These are phyloP conservation scores for Psettodes erumei DNA, from an alignment of 2,113 vertebrate genomes.

Conservation along the genomic window DNA sequence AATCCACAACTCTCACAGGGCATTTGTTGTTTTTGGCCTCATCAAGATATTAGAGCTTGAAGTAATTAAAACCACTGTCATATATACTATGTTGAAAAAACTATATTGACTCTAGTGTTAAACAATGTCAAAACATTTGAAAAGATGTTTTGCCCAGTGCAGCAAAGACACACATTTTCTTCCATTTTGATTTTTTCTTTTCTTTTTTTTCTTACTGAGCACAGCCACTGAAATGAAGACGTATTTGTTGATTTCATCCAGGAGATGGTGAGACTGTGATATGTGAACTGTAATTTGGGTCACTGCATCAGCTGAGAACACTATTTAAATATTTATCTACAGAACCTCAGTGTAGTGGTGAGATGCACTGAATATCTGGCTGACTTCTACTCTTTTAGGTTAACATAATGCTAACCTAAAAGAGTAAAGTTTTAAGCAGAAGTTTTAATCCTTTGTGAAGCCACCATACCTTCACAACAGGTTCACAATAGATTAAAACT, in stretches of 20 bases:
- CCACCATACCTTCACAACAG: no score
- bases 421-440: no score
- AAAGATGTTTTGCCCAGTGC: not conserved
- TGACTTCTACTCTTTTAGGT: not conserved
- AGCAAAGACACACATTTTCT: not conserved
- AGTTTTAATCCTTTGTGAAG: no score
- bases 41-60: slow-evolving; percentile 13
- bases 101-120: not conserved
- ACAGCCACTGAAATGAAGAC: not conserved
- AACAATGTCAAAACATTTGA: not conserved
- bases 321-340: not conserved
- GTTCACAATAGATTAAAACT: not conserved
- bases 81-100: not conserved
- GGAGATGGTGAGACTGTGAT: not conserved
- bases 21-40: not conserved
- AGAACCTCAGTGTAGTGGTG: not conserved
- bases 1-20: not conserved
- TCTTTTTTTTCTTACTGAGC: not conserved
- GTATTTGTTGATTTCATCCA: no score
- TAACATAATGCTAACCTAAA: no score
- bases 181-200: no score
- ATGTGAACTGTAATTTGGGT: not conserved
- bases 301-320: not conserved
- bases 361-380: not conserved
- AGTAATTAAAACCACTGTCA: not conserved